Evolutionary conservation across 2,113 vertebrate genomes (phyloP).

Genomic region (Mandrillus leucophaeus): DNA sequence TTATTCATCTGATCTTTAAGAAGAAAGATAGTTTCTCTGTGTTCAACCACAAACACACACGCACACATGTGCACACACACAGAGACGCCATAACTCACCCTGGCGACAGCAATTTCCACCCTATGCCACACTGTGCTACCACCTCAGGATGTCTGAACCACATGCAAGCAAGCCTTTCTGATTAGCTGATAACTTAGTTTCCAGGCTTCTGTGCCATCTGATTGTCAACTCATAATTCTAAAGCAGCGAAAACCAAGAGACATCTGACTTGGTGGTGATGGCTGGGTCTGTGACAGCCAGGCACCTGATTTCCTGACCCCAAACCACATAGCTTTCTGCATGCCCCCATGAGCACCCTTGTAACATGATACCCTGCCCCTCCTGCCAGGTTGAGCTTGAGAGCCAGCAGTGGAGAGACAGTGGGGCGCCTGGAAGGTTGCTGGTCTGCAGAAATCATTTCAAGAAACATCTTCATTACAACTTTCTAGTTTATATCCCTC

Average conservation of each 20-base stretch:
- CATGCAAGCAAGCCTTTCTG: conserved; percentile 60
- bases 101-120: conserved; percentile 41
- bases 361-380: neutral
- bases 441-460: neutral
- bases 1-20: neutral
- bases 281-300: conserved; percentile 22
- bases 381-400: neutral
- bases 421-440: neutral
- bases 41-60: neutral
- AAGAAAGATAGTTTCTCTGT: neutral
- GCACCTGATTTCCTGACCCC: conserved; percentile 70
- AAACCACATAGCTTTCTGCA: conserved; percentile 61
- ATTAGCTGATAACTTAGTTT: conserved; percentile 25
- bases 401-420: neutral
- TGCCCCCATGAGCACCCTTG: neutral
- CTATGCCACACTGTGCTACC: neutral
- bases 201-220: conserved; percentile 65
- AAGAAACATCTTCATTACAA: neutral
- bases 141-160: conserved; percentile 74
- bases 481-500: neutral
- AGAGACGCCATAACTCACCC: neutral
- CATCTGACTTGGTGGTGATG: neutral
- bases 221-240: conserved; percentile 68
- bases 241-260: conserved; percentile 43
- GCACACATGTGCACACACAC: neutral